These are phyloP conservation scores for Acronicta psi DNA, from an alignment of 2,888 invertebrate species.

Conservation along the genomic window DNA sequence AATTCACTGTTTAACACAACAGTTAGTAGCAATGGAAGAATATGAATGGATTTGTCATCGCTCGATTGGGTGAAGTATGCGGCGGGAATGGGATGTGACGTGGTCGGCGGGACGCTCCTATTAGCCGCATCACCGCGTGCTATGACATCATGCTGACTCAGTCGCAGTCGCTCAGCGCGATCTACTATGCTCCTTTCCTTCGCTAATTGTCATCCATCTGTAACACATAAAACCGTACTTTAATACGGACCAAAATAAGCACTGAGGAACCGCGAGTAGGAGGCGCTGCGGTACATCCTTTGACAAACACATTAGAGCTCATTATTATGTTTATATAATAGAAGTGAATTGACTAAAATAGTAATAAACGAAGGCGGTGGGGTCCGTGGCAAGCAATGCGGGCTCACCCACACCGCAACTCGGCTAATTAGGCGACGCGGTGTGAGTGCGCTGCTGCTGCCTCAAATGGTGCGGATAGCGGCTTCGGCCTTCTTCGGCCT, in stretches of 20 bases:
- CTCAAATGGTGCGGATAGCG: constrained; percentile 81
- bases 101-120: constrained; percentile 81
- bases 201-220: constrained; percentile 71
- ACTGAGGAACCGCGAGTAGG: constrained; percentile 21
- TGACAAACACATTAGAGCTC: constrained; percentile 61
- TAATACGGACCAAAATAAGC: constrained; percentile 45
- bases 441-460: constrained; percentile 71
- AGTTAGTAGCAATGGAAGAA: constrained; percentile 73
- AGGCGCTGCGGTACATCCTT: constrained; percentile 30
- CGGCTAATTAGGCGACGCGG: constrained; percentile 82
- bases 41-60: constrained; percentile 87
- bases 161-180: constrained; percentile 66
- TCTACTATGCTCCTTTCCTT: constrained; percentile 65
- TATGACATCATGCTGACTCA: constrained; percentile 87
- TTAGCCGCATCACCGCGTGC: constrained; percentile 68
- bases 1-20: constrained; percentile 72
- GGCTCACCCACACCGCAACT: constrained; percentile 82
- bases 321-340: constrained; percentile 59
- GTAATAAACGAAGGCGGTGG: constrained; percentile 76
- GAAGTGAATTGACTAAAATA: constrained; percentile 58
- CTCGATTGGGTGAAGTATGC: constrained; percentile 85
- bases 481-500: constrained; percentile 70
- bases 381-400: constrained; percentile 69
- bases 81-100: constrained; percentile 81
- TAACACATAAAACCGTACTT: constrained; percentile 63